Evolutionary conservation across 2,888 invertebrate genomes (phyloP).

Genomic region (Lasioglossum calceatum): DNA sequence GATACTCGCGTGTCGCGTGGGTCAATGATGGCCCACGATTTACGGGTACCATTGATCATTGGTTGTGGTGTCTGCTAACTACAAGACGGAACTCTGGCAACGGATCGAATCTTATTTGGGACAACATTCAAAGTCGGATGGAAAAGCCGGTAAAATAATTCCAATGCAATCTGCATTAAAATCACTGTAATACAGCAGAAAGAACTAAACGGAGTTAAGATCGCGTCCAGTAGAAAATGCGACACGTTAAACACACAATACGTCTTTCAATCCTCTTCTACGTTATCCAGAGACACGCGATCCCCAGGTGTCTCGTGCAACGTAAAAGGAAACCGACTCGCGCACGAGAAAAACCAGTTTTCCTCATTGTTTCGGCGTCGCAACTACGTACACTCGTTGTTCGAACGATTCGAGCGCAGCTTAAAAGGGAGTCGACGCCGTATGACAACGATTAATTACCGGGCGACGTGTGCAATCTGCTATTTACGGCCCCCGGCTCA

Average conservation of each 20-base stretch:
- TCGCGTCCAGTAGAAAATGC: not conserved
- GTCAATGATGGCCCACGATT: not conserved
- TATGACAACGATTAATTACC: conserved; percentile 2
- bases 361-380: conserved; percentile 4
- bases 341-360: conserved; percentile 27
- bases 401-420: not conserved
- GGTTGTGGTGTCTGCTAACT: not conserved
- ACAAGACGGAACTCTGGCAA: not conserved
- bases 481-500: not conserved
- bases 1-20: not conserved
- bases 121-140: not conserved
- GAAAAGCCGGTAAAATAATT: no score
- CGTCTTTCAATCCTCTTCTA: not conserved
- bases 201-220: not conserved
- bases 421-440: not conserved
- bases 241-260: conserved; percentile 7
- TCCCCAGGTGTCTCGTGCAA: not conserved
- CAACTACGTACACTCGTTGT: not conserved
- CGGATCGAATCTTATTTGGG: not conserved
- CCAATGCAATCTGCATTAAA: no score
- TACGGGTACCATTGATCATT: not conserved
- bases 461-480: not conserved
- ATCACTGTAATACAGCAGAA: no score
- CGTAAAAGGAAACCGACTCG: conserved; percentile 31
- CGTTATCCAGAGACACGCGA: conserved; percentile 14